These are phyloP conservation scores for Anarhynchus alexandrinus DNA, from an alignment of 2,113 vertebrate species.

Conservation along the genomic window DNA sequence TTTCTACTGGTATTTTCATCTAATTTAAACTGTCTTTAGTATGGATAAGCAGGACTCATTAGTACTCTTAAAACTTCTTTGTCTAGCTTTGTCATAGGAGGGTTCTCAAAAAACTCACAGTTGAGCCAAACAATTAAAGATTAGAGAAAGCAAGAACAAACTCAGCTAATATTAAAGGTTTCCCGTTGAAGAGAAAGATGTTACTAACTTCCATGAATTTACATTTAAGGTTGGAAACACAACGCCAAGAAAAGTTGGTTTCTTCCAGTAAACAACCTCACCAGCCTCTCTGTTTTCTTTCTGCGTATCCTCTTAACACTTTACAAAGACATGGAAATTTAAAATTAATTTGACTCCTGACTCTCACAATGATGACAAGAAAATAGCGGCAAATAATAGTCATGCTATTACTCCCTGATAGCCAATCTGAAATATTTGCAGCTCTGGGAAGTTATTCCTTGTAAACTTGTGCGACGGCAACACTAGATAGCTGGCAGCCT, in stretches of 20 bases:
- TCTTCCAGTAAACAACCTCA: not conserved
- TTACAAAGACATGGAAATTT: not conserved
- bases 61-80: not conserved
- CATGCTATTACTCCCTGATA: not conserved
- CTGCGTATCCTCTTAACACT: not conserved
- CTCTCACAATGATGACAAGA: not conserved
- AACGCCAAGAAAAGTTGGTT: fast-evolving
- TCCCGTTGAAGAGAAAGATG: not conserved
- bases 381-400: not conserved
- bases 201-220: not conserved
- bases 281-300: not conserved
- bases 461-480: not conserved
- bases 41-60: not conserved
- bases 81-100: not conserved
- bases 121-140: not conserved
- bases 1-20: not conserved
- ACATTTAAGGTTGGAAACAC: not conserved
- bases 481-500: not conserved
- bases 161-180: not conserved
- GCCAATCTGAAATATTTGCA: not conserved
- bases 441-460: not conserved
- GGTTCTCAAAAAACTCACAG: not conserved
- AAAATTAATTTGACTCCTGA: not conserved
- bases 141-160: not conserved
- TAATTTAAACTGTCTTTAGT: not conserved